These are phyloP conservation scores for Zosterops japonicus DNA, from an alignment of 2,113 vertebrate species.

Conservation along the genomic window DNA sequence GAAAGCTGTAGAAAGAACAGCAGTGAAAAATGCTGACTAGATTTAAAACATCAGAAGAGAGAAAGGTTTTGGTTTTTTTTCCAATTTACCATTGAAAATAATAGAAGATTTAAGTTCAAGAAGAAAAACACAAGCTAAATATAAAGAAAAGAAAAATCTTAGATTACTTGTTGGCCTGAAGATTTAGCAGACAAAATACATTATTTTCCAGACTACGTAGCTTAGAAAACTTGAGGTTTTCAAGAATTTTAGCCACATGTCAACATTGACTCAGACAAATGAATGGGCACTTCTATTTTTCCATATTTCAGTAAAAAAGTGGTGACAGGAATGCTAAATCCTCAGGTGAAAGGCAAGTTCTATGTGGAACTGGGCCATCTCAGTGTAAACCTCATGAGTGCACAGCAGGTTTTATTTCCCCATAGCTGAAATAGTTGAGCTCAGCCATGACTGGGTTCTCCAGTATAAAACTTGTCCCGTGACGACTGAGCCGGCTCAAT, in stretches of 20 bases:
- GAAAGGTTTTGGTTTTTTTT: background rate
- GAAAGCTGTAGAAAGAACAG: background rate
- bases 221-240: background rate
- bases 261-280: background rate
- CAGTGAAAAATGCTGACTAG: background rate
- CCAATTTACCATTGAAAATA: background rate
- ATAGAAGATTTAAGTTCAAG: background rate
- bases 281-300: background rate
- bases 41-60: background rate
- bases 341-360: background rate
- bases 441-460: background rate
- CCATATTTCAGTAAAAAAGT: background rate
- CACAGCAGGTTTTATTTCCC: background rate
- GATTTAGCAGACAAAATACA: background rate
- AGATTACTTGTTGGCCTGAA: background rate
- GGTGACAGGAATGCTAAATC: background rate
- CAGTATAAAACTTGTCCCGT: background rate
- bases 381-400: background rate
- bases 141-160: background rate
- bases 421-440: background rate
- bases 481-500: accelerated
- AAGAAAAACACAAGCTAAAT: background rate
- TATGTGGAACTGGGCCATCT: background rate
- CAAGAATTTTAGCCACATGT: background rate
- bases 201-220: background rate